These are phyloP conservation scores for Syrphus vitripennis DNA, from an alignment of 2,888 invertebrate species.

Conservation along the genomic window DNA sequence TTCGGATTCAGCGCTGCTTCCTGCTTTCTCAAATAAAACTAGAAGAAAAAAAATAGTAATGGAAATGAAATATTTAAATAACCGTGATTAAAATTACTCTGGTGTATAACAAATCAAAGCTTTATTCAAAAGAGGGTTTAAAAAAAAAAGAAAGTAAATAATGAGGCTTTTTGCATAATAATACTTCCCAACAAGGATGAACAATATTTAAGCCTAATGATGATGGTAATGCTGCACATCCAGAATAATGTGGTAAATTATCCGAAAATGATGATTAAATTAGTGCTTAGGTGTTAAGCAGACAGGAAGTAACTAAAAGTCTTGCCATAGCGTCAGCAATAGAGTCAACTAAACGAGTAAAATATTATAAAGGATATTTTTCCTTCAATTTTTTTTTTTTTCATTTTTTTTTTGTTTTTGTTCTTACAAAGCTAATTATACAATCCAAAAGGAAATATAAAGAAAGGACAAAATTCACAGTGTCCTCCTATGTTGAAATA, in stretches of 20 bases:
- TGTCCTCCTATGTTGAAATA: constrained; percentile 36
- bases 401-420: neutral
- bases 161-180: constrained; percentile 33
- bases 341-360: neutral
- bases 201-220: constrained; percentile 51
- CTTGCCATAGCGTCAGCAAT: constrained; percentile 19
- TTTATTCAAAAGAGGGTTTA: no score
- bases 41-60: no score
- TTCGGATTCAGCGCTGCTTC: no score
- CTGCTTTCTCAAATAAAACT: no score
- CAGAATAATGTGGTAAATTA: constrained; percentile 70
- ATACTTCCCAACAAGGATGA: constrained; percentile 26
- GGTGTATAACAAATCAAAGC: no score
- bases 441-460: constrained; percentile 24
- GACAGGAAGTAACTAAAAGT: constrained; percentile 69
- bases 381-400: neutral
- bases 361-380: constrained; percentile 27
- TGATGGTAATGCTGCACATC: constrained; percentile 66
- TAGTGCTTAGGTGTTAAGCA: constrained; percentile 71
- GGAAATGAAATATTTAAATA: no score
- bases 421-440: constrained; percentile 51
- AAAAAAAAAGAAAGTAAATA: constrained; percentile 6
- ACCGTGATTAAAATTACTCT: no score
- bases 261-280: constrained; percentile 71
- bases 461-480: neutral